A percentile compares a stretch with the other conserved stretches of the same genome.
These are phyloP conservation scores for Geotrypetes seraphini DNA, from an alignment of 2,797 vertebrate genomes.

Conservation along the genomic window DNA sequence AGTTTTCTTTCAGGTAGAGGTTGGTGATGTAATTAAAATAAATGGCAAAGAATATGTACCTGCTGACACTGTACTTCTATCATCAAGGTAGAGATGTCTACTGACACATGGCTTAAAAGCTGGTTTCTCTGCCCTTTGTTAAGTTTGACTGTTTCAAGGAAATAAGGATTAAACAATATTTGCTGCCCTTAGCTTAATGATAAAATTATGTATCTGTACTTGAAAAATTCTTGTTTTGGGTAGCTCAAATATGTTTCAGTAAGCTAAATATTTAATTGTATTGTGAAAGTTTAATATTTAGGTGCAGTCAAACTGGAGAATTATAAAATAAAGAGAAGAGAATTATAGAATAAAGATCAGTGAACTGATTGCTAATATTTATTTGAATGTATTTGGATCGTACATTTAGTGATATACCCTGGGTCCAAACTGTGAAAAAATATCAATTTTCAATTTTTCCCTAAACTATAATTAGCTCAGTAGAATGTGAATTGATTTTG, in stretches of 20 bases:
- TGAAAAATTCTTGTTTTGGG: background rate
- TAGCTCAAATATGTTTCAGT: too few relatives aligned
- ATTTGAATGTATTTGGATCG: too few relatives aligned
- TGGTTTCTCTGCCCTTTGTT: constrained; percentile 59
- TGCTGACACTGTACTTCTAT: constrained; percentile 91
- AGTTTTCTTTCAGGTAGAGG: constrained; percentile 93
- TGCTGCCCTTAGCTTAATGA: constrained; percentile 22
- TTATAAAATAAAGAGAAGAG: background rate
- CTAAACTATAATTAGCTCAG: background rate
- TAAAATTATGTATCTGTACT: constrained; percentile 1
- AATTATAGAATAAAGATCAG: too few relatives aligned
- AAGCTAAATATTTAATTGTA: too few relatives aligned
- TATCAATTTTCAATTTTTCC: too few relatives aligned
- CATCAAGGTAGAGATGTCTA: constrained; percentile 86
- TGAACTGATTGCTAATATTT: background rate
- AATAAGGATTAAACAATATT: constrained; percentile 65
- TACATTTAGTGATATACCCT: too few relatives aligned
- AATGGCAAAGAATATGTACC: constrained; percentile 92
- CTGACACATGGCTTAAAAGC: constrained; percentile 62
- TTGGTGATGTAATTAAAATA: constrained; percentile 96
- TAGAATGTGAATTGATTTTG: background rate
- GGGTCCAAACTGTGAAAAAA: too few relatives aligned
- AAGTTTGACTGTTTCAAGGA: constrained; percentile 64
- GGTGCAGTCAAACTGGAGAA: too few relatives aligned
- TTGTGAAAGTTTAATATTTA: too few relatives aligned